Base-by-base conservation (phyloP, 1,140 invertebrate genomes). In the Drosophila rufa region DNA sequence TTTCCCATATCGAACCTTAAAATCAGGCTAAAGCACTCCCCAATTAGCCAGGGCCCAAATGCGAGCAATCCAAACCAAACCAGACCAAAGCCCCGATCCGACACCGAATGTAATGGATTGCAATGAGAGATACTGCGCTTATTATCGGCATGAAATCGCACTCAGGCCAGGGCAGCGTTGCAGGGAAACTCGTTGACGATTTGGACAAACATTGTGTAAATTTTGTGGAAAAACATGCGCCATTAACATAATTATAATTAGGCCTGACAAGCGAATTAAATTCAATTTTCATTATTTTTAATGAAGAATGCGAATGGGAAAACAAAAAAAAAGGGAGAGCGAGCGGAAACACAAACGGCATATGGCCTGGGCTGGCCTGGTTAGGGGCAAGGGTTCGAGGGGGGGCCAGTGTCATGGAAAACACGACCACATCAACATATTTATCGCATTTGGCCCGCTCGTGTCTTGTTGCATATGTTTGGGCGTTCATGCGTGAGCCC, bases 241-340 rank as follows among this genome's bases (percentile, higher is more conserved):
- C 65, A 86, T 86, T 87, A 77, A 77, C 67, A 76, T 87, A 87
- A 87, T 82, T 80, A 86, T 87, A 86, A 86, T 86, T 87, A 74
- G 83, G 51, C 47, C 47, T 65, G 83, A 87, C 83, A 80, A 80
- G 75, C 74, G 62, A 67, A 77, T 87, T 82, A 76, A 82, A 82
- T 86, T 82, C 53, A 82, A 86, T 86, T 82, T 69, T 66, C 79
- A 86, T 82, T 79, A 82, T 79, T 75, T 79, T 82, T 79, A 79
- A 82, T 79, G 67, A 82, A 76, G 64, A 75, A 74, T 47, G 42
- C 7, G 47, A 15, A 40, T 11, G 50, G 19, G 3, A 25, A 25
- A 25, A 3, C 22, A 25, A 4, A 25, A 22, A 45, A 71, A 65
- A 56, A 27, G 36, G 30, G 19, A n/a, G 19, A 19, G 33, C 17